These are phyloP conservation scores for Ovis canadensis DNA, from an alignment of 2,113 vertebrate species.

Conservation along the genomic window DNA sequence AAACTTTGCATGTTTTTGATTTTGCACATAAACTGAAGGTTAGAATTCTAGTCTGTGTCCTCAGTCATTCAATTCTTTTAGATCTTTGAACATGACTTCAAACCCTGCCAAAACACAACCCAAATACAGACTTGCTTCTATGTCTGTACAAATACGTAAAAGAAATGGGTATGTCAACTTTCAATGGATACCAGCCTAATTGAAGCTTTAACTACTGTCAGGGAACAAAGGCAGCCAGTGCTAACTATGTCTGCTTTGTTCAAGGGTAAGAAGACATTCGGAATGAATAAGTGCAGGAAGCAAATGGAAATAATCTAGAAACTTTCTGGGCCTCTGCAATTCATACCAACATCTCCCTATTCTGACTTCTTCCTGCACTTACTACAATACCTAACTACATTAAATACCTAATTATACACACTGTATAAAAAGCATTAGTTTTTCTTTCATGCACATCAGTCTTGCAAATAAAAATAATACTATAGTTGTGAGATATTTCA, in stretches of 20 bases:
- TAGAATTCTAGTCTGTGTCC: conserved; percentile 84
- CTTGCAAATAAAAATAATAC: neutral
- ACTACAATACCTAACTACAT: neutral
- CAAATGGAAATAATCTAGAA: neutral
- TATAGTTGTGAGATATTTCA: neutral
- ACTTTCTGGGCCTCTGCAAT: neutral
- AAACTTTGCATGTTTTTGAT: conserved; percentile 89
- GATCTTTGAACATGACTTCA: conserved; percentile 87
- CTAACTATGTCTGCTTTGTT: conserved; percentile 73
- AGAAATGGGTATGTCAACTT: conserved; percentile 81
- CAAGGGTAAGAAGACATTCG: conserved; percentile 79
- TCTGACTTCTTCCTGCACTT: neutral
- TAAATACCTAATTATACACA: neutral
- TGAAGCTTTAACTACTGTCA: conserved; percentile 81
- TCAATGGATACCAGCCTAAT: conserved; percentile 78
- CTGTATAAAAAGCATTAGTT: neutral
- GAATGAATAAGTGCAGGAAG: neutral
- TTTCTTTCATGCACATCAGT: neutral
- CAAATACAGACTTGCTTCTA: conserved; percentile 81
- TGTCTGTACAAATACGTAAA: conserved; percentile 84
- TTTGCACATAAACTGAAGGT: conserved; percentile 85
- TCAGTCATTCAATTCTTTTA: conserved; percentile 83
- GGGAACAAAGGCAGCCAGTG: conserved; percentile 76
- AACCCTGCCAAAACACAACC: conserved; percentile 84
- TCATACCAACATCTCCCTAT: neutral